Base-by-base conservation (phyloP, 2,797 vertebrate species). In the Benthosema pterotum region DNA sequence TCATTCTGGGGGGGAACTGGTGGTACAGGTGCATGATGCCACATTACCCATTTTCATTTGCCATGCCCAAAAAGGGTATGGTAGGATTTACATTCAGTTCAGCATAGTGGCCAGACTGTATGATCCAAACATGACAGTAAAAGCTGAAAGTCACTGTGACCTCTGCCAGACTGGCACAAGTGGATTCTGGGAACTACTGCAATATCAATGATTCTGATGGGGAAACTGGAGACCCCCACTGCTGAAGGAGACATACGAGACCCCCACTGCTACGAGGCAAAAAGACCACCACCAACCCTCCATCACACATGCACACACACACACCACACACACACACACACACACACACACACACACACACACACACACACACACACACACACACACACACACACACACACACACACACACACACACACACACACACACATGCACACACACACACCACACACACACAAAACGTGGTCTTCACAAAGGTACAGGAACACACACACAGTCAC, bases 171-270 rank as follows among this genome's bases (percentile, higher is more conserved):
- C 32, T 62, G 60, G 65, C 12, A 2, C 53, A 15, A 48, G 42
- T 17, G 38, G 55, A 56, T 72, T 54, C 52, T 60, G 54, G 50
- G 38, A 72, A 55, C 46, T 38, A 50, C 15, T 19, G 15, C 12
- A 28, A 11, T 15, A 69, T 78, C 38, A 42, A 38, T 67, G 53
- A 52, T 43, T 71, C 25, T 65, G 47, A 81, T 50, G 11, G 71
- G 71, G 72, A 80, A 85, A 86, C 42, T 42, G 46, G 76, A 83
- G 59, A 64, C 60, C 57, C 57, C 69, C 53, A 47, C 18, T 63
- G 48, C 48, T 63, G 43, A 4, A n/a, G 11, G 42, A 17, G 75
- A 65, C 52, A 84, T 68, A 42, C 32, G 69, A 88, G 75, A 83
- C 52, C 70, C 79, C 71, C 67, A 49, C 22, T 48, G 67, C 4